Conservation (phyloP, 2,888 invertebrate genomes). For the Parnassius glacialis region DNA sequence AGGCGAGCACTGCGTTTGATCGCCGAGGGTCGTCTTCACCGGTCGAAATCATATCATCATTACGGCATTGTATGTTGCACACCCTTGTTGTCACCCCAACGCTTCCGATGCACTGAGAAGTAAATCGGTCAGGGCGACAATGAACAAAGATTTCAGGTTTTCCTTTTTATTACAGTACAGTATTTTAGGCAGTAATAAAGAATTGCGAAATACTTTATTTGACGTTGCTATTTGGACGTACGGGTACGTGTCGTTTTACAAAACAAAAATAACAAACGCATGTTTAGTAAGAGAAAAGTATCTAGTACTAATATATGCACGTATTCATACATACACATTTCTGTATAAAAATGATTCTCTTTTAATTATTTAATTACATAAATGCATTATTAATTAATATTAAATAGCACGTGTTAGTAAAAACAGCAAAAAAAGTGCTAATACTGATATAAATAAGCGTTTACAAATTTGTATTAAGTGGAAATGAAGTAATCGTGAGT, state of each 20-base stretch:
- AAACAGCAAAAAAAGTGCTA: conserved; percentile 3
- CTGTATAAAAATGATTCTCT: too few species aligned
- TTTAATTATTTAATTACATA: not conserved
- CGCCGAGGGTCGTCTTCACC: conserved; percentile 69
- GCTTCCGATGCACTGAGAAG: conserved; percentile 43
- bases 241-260: too few species aligned
- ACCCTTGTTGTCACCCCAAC: conserved; percentile 39
- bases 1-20: conserved; percentile 72
- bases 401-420: not conserved
- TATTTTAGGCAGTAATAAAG: too few species aligned
- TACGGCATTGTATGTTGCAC: conserved; percentile 59
- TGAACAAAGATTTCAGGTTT: conserved; percentile 5
- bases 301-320: too few species aligned
- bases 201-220: too few species aligned
- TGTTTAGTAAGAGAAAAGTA: too few species aligned
- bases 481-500: conserved; percentile 39
- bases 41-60: conserved; percentile 70
- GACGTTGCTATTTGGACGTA: too few species aligned
- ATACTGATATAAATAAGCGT: conserved; percentile 6
- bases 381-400: not conserved
- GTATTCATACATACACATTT: too few species aligned
- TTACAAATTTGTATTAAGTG: conserved; percentile 11
- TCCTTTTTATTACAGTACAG: not conserved
- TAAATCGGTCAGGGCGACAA: conserved; percentile 32
- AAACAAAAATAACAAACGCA: too few species aligned